A percentile compares a stretch with the other conserved stretches of the same genome.
phyloP scores from a whole-genome alignment of 1,140 invertebrate genomes.

The Philopotamus ludificatus region DNA sequence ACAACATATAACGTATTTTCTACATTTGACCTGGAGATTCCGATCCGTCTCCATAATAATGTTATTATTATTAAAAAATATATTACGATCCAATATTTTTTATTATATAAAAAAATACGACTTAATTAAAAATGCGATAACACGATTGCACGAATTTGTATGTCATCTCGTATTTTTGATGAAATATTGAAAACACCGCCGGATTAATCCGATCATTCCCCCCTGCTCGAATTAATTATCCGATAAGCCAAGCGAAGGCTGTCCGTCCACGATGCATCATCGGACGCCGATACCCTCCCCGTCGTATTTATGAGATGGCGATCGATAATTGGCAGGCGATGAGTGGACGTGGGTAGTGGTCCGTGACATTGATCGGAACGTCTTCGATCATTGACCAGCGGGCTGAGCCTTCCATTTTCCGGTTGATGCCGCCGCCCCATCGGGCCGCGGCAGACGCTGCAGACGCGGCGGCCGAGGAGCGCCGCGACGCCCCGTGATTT shows the following conservation, averaged over 20 bases:
- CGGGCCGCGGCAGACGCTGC: conserved; percentile 11
- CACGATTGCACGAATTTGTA: background rate
- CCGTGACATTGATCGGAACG: conserved; percentile 17
- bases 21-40: no score
- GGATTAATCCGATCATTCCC: background rate
- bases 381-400: conserved; percentile 19
- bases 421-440: conserved; percentile 19
- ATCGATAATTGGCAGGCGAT: background rate
- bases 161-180: no score
- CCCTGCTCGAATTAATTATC: no score
- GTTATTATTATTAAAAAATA: no score
- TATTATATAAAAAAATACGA: background rate
- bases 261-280: background rate
- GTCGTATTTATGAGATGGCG: background rate
- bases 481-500: background rate
- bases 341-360: background rate
- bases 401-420: conserved; percentile 8
- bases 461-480: background rate
- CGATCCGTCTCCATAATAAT: no score
- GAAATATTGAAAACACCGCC: background rate
- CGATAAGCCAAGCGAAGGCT: background rate
- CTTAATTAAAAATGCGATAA: background rate
- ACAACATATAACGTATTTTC: no score
- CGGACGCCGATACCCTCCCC: background rate
- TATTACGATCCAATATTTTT: background rate